Evolutionary conservation across 1,140 invertebrate genomes (phyloP).

Genomic region (Plectrocnemia conspersa): DNA sequence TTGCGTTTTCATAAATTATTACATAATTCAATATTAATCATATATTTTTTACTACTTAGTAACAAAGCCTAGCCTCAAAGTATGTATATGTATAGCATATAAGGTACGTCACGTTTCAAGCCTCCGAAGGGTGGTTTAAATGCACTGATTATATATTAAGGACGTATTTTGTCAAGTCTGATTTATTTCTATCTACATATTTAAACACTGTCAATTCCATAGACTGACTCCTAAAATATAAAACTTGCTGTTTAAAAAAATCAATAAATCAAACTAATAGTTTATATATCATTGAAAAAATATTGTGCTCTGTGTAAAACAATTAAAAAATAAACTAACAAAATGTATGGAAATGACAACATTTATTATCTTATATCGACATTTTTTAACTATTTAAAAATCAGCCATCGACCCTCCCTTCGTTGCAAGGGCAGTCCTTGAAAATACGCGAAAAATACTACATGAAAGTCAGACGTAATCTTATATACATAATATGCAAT

Average conservation of each 20-base stretch:
- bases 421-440: conserved; percentile 22
- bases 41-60: conserved; percentile 24
- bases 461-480: conserved; percentile 14
- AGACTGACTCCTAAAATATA: too few relatives aligned
- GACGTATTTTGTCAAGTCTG: conserved; percentile 35
- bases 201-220: too few relatives aligned
- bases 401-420: conserved; percentile 21
- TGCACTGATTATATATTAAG: conserved; percentile 32
- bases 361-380: too few relatives aligned
- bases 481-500: conserved; percentile 1
- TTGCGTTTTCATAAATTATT: too few relatives aligned
- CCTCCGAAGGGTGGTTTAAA: conserved; percentile 20
- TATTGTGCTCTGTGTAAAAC: too few relatives aligned
- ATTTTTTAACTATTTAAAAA: conserved; percentile 16
- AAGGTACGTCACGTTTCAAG: conserved; percentile 26
- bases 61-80: conserved; percentile 34
- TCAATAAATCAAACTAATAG: too few relatives aligned
- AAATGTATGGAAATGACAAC: too few relatives aligned
- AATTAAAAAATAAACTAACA: too few relatives aligned
- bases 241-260: too few relatives aligned
- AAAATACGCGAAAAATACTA: conserved; percentile 11
- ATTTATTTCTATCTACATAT: conserved; percentile 33
- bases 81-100: conserved; percentile 25
- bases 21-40: too few relatives aligned
- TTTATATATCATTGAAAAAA: too few relatives aligned